Evolutionary conservation across 2,797 vertebrate genomes (phyloP).

Genomic region (Rhadinocentrus ornatus): DNA sequence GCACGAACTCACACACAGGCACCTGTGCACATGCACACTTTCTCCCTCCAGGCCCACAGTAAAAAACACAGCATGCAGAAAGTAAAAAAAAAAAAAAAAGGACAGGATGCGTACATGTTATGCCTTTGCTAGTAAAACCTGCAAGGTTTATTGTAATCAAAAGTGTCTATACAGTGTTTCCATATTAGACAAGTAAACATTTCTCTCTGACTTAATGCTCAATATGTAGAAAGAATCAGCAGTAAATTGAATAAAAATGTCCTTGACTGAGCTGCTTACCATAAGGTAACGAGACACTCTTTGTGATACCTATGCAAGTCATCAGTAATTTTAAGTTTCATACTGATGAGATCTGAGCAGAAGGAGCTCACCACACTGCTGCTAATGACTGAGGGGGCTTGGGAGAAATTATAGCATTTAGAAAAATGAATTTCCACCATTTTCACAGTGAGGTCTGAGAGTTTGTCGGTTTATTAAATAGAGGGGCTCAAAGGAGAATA

Average conservation of each 20-base stretch:
- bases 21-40: slow-evolving; percentile 7
- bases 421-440: slow-evolving; percentile 20
- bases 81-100: not conserved
- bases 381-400: slow-evolving; percentile 8
- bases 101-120: slow-evolving; percentile 5
- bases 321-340: slow-evolving; percentile 7
- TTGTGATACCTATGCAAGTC: slow-evolving; percentile 4
- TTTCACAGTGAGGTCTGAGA: slow-evolving; percentile 26
- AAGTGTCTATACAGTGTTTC: not conserved
- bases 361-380: not conserved
- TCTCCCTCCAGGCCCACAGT: not conserved
- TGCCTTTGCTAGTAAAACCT: slow-evolving; percentile 2
- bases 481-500: slow-evolving; percentile 22
- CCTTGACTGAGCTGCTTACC: slow-evolving; percentile 6
- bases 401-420: slow-evolving; percentile 22
- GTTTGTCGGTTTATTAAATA: slow-evolving; percentile 28
- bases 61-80: not conserved
- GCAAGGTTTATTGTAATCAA: not conserved
- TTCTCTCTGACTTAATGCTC: slow-evolving; percentile 21
- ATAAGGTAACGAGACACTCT: not conserved
- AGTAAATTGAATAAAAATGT: not conserved
- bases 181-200: slow-evolving; percentile 2
- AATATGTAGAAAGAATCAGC: slow-evolving; percentile 10
- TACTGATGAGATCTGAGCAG: slow-evolving; percentile 1
- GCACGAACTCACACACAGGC: slow-evolving; percentile 22